Percentiles rank a stretch among this genome's conserved stretches.
Conservation (phyloP, 1,140 invertebrate species). For the Tribolium madens region DNA sequence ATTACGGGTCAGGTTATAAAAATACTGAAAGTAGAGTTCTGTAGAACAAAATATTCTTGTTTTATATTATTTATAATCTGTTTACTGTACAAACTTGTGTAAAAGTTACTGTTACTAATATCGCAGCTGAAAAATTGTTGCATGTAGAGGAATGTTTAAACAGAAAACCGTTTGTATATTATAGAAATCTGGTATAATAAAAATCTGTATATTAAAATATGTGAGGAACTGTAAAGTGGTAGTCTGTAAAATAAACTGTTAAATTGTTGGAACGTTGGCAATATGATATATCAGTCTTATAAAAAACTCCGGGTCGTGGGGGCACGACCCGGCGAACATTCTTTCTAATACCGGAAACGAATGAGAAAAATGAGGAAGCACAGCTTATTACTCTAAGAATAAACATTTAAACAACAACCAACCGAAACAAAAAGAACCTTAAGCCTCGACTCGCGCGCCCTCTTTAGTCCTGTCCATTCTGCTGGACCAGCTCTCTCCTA, state of each 20-base stretch:
- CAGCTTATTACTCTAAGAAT: constrained; percentile 55
- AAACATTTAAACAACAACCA: constrained; percentile 51
- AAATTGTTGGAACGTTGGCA: constrained; percentile 64
- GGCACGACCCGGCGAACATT: constrained; percentile 51
- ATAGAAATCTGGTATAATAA: constrained; percentile 61
- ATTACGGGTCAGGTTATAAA: constrained; percentile 53
- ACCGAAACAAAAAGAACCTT: constrained; percentile 45
- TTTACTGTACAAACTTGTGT: constrained; percentile 60
- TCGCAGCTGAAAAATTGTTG: constrained; percentile 58
- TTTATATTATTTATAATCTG: constrained; percentile 56
- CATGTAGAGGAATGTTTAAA: constrained; percentile 46
- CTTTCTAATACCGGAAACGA: constrained; percentile 48
- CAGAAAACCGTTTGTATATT: constrained; percentile 61
- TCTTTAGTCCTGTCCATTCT: constrained; percentile 75
- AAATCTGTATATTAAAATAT: constrained; percentile 64
- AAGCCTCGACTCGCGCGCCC: neutral
- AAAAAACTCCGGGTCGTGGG: constrained; percentile 53
- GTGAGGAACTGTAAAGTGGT: constrained; percentile 64
- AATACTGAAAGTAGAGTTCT: constrained; percentile 57
- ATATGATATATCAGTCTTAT: constrained; percentile 66
- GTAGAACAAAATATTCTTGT: constrained; percentile 55
- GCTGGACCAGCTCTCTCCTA: constrained; percentile 71
- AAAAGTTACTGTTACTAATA: constrained; percentile 62
- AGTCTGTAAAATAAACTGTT: constrained; percentile 58
- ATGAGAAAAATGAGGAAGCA: constrained; percentile 61